Conservation (phyloP, 2,797 vertebrate species). For the Hypotaenidia okinawae region DNA sequence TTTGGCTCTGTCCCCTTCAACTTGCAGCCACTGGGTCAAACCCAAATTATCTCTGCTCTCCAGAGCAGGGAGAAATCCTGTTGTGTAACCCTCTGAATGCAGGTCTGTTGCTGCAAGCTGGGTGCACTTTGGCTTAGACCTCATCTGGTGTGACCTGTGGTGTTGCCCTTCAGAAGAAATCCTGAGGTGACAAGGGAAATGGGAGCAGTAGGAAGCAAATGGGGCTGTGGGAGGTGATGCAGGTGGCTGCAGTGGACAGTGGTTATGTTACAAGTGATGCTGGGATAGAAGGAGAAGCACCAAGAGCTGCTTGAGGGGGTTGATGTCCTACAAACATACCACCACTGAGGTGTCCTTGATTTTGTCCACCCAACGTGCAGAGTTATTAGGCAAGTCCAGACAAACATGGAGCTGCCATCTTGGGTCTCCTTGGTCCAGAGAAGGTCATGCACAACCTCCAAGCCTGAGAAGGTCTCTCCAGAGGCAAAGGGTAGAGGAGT, state of each 20-base stretch:
- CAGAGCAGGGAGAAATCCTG: slow-evolving; percentile 12
- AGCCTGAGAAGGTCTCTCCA: rapidly evolving
- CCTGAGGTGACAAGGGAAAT: background rate
- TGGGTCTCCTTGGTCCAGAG: background rate
- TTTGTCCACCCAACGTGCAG: no score
- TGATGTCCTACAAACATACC: background rate
- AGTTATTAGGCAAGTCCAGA: background rate
- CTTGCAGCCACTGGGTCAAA: background rate
- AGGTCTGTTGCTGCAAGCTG: background rate
- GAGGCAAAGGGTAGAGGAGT: background rate
- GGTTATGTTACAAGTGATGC: background rate
- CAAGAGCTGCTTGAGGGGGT: background rate
- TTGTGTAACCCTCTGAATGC: background rate
- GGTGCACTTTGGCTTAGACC: background rate
- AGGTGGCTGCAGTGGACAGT: background rate
- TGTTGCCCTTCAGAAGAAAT: background rate
- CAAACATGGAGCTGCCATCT: background rate
- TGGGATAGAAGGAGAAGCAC: background rate
- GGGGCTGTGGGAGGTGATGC: background rate
- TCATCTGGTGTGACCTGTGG: background rate
- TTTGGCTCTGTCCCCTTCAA: slow-evolving; percentile 9
- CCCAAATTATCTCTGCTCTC: slow-evolving; percentile 36
- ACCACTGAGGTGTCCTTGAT: background rate
- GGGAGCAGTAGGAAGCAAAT: background rate
- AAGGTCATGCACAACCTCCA: background rate